A percentile compares a stretch with the other conserved stretches of the same genome.
phyloP scores from a whole-genome alignment of 1,140 invertebrate genomes.

The Zaprionus inermis region DNA sequence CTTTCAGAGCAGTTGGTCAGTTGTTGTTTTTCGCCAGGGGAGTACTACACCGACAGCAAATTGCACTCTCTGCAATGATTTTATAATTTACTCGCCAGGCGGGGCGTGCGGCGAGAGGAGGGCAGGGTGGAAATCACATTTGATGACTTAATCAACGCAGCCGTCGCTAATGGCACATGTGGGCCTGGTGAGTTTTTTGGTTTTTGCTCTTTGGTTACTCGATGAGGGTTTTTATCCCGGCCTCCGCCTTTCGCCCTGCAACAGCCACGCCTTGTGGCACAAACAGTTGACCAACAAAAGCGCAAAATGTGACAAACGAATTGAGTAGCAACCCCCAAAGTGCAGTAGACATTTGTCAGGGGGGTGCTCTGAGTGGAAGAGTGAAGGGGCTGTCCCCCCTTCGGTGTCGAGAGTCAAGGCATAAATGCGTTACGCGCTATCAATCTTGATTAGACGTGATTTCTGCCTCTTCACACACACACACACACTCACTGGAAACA shows the following conservation, averaged over 20 bases:
- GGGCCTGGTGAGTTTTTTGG: constrained; percentile 43
- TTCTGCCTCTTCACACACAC: constrained; percentile 54
- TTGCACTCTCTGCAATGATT: constrained; percentile 20
- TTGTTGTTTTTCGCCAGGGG: not conserved
- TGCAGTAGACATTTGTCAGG: constrained; percentile 4
- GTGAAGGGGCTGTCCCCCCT: constrained; percentile 23
- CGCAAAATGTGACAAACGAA: constrained; percentile 52
- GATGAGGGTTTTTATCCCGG: constrained; percentile 25
- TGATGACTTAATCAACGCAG: constrained; percentile 81
- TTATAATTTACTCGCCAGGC: constrained; percentile 30
- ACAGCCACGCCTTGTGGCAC: constrained; percentile 58
- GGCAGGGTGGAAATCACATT: constrained; percentile 59
- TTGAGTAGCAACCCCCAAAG: constrained; percentile 1
- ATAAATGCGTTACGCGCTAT: constrained; percentile 80
- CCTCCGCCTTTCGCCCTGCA: constrained; percentile 33
- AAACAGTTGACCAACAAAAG: constrained; percentile 78
- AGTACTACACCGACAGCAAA: not conserved
- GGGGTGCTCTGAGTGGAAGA: constrained; percentile 1
- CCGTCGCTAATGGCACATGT: constrained; percentile 77
- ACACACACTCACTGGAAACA: constrained; percentile 49
- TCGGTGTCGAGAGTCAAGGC: constrained; percentile 63
- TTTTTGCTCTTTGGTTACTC: constrained; percentile 16
- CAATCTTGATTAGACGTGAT: constrained; percentile 83
- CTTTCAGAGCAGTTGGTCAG: not conserved
- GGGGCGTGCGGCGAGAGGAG: not conserved